Evolutionary conservation across 2,888 invertebrate species (phyloP).

Genomic region (Drosophila falleni): DNA sequence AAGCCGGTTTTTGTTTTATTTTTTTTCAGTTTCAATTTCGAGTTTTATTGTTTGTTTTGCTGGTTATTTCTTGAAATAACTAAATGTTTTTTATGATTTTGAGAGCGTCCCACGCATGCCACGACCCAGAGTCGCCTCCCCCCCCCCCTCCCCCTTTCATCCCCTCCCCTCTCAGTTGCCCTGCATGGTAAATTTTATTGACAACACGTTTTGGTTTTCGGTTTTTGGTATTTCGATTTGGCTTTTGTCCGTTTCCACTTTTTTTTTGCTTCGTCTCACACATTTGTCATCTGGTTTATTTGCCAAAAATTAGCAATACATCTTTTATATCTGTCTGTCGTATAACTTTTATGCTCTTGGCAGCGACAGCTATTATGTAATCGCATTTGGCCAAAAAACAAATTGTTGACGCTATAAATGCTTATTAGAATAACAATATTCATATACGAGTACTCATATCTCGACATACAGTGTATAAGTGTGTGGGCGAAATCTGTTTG

Average conservation of each 20-base stretch:
- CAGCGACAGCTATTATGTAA: slow-evolving; percentile 54
- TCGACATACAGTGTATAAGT: background rate
- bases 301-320: slow-evolving; percentile 63
- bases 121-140: slow-evolving; percentile 2
- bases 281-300: slow-evolving; percentile 59
- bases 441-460: background rate
- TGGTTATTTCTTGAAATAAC: slow-evolving; percentile 43
- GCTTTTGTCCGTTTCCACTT: slow-evolving; percentile 39
- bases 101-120: slow-evolving; percentile 61
- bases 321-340: slow-evolving; percentile 34
- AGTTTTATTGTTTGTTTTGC: slow-evolving; percentile 36
- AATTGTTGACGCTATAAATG: slow-evolving; percentile 26
- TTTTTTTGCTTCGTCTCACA: slow-evolving; percentile 22
- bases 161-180: background rate
- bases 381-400: slow-evolving; percentile 25
- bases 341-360: slow-evolving; percentile 2
- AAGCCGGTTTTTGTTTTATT: slow-evolving; percentile 50
- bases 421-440: slow-evolving; percentile 6
- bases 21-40: slow-evolving; percentile 22
- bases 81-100: slow-evolving; percentile 39
- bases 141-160: background rate
- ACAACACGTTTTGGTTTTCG: slow-evolving; percentile 59
- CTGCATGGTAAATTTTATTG: slow-evolving; percentile 19
- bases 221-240: slow-evolving; percentile 45
- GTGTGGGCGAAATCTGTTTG: background rate